Percentiles rank a stretch among this genome's conserved stretches.
These are phyloP conservation scores for Amblyopsis rosae DNA, from an alignment of 2,113 vertebrate genomes.

Conservation along the genomic window DNA sequence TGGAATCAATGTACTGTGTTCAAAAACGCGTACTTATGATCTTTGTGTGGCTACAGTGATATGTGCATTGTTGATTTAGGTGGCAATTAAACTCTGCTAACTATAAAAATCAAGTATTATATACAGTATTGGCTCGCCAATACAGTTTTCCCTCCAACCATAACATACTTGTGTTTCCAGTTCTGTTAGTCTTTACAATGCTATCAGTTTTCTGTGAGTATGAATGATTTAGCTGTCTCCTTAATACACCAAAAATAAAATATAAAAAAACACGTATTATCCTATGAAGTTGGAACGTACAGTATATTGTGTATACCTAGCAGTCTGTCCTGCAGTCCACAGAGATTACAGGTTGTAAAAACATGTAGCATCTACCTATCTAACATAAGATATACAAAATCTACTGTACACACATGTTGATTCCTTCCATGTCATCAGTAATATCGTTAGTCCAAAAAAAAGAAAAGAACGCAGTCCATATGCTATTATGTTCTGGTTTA, in stretches of 20 bases:
- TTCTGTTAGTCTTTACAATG: constrained; percentile 21
- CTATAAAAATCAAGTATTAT: constrained; percentile 15
- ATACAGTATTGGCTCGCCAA: not conserved
- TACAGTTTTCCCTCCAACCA: constrained; percentile 31
- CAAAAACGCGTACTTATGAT: not conserved
- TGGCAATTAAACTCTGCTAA: not conserved
- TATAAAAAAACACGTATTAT: constrained; percentile 19
- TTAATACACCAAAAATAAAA: constrained; percentile 15
- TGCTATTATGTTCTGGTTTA: constrained; percentile 27
- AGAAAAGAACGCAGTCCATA: constrained; percentile 46
- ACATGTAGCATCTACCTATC: constrained; percentile 6
- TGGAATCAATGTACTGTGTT: not conserved
- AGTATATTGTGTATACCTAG: constrained; percentile 23
- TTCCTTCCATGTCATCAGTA: constrained; percentile 39
- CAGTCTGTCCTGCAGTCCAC: constrained; percentile 4
- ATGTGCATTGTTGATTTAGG: not conserved
- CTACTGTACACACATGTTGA: constrained; percentile 9
- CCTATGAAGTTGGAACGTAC: constrained; percentile 26
- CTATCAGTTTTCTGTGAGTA: constrained; percentile 38
- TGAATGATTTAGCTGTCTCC: constrained; percentile 30
- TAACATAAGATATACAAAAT: no score
- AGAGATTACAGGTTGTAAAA: constrained; percentile 15
- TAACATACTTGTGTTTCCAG: constrained; percentile 26
- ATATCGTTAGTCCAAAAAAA: constrained; percentile 39
- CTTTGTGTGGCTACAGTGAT: not conserved